Evolutionary conservation across 2,888 invertebrate species (phyloP), one percentile per base, ranked within the genome.

Genomic region (Acrobasis repandana): DNA sequence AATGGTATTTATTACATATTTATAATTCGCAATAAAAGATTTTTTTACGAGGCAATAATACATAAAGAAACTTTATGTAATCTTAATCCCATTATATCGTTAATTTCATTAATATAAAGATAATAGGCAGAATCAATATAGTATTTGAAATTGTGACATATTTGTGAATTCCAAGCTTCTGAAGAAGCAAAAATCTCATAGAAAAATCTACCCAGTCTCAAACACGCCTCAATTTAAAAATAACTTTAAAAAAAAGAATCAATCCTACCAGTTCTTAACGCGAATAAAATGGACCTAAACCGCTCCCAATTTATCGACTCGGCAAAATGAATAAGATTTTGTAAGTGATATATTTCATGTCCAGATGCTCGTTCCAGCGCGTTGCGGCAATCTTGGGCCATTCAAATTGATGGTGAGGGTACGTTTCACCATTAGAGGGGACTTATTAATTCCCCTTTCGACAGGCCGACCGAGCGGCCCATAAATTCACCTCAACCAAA

Each of bases 391-490:
- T 90, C 87, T 87, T 86, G 83, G 88, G 85, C 85, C 88, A 90
- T 91, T 91, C 88, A 90, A 91, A 91, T 90, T 88, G 90, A 91
- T 91, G 91, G 90, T 83, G 79, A 88, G 92, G 92, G 90, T 89
- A 89, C 90, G 88, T 88, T 91, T 90, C 87, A 89, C 88, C 92
- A 92, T 92, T 92, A 92, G 86, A 86, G 86, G 86, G 90, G 89
- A 86, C 91, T 91, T 92, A 92, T 91, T 91, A 91, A 92, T 92
- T 92, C 88, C 89, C 90, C 90, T 92, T 92, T 92, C 91, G 91
- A 91, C 91, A 91, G 90, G 85, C 89, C 89, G 85, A 85, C 89
- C 90, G 90, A 89, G 87, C 80, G 88, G 88, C 86, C 90, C 84
- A 91, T 92, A 92, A 92, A 92, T 92, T 91, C 87, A 86, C 89